phyloP scores from a whole-genome alignment of 1,140 invertebrate genomes.

The Drosophila setifemur region DNA sequence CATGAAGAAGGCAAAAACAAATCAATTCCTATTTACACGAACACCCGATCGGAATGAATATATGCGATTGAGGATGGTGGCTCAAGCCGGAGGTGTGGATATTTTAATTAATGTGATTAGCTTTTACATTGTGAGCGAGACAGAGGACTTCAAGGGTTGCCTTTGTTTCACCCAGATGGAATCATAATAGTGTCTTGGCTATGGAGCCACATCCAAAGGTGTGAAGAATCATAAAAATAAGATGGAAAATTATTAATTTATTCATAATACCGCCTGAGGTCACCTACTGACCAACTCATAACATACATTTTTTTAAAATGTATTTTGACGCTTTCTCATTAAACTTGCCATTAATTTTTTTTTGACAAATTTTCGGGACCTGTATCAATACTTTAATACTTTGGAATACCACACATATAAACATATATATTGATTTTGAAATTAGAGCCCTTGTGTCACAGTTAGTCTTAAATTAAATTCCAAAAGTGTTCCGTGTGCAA shows the following conservation, averaged over 20 bases:
- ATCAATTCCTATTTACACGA: constrained; percentile 53
- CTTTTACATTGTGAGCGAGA: constrained; percentile 46
- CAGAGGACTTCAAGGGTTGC: constrained; percentile 16
- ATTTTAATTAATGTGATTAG: constrained; percentile 76
- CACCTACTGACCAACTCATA: too few relatives aligned
- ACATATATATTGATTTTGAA: too few relatives aligned
- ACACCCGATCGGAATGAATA: constrained; percentile 40
- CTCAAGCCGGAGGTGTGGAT: constrained; percentile 60
- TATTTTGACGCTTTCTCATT: too few relatives aligned
- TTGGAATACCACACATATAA: too few relatives aligned
- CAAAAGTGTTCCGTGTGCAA: neutral
- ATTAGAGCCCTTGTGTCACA: neutral
- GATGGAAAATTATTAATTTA: constrained; percentile 2
- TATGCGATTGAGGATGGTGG: constrained; percentile 12
- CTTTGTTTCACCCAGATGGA: constrained; percentile 34
- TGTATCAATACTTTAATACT: too few relatives aligned
- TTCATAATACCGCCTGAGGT: too few relatives aligned
- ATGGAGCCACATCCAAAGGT: constrained; percentile 27
- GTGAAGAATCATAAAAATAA: constrained; percentile 17
- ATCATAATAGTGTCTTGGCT: constrained; percentile 24
- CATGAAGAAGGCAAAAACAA: constrained; percentile 31
- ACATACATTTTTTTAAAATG: too few relatives aligned
- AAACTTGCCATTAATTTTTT: too few relatives aligned
- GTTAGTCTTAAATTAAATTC: neutral
- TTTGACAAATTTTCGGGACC: too few relatives aligned